These are phyloP conservation scores for Caiman crocodilus DNA, from an alignment of 2,797 vertebrate species.

Conservation along the genomic window DNA sequence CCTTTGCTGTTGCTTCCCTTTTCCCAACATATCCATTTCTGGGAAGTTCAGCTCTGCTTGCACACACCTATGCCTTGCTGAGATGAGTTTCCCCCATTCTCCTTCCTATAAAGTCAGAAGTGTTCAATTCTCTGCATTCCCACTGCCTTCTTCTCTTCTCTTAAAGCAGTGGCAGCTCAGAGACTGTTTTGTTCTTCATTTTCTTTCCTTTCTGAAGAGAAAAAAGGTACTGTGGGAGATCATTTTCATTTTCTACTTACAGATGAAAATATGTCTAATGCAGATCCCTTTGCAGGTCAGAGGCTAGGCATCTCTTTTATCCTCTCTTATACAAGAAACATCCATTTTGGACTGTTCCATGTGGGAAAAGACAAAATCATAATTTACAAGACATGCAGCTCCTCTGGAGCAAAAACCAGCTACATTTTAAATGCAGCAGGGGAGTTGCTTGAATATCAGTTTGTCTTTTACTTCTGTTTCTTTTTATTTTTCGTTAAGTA, in stretches of 20 bases:
- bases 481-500: not conserved
- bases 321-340: not conserved
- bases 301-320: not conserved
- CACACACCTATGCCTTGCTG: not conserved
- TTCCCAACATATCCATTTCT: not conserved
- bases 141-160: not conserved
- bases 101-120: not conserved
- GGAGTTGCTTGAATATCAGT: not conserved
- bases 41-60: not conserved
- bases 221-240: not conserved
- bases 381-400: not conserved
- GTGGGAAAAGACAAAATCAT: not conserved
- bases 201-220: not conserved
- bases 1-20: not conserved
- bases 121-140: not conserved
- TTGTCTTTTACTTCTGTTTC: not conserved
- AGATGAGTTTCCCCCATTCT: not conserved
- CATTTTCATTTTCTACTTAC: not conserved
- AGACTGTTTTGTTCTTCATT: not conserved
- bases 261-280: not conserved
- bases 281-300: not conserved
- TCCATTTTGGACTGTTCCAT: not conserved
- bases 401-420: not conserved
- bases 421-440: not conserved
- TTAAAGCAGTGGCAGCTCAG: not conserved